Conservation (phyloP, 2,113 vertebrate genomes). For the Ariopsis seemanni region DNA sequence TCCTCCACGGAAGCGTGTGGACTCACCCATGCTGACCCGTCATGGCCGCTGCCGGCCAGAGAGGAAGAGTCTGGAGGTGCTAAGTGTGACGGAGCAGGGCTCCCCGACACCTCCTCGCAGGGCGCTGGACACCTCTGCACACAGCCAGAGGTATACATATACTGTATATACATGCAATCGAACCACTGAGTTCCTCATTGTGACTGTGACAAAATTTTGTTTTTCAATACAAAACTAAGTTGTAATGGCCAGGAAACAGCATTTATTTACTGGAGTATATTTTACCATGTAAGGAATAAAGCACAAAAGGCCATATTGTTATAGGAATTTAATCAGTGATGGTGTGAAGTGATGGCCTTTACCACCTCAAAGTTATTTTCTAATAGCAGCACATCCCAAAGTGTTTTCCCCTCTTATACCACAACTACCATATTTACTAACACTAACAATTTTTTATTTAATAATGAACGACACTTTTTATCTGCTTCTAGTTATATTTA, state of each 20-base stretch:
- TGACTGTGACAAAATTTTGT: not conserved
- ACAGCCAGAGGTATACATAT: slow-evolving; percentile 84
- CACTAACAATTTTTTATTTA: too few relatives aligned
- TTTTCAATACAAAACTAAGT: too few relatives aligned
- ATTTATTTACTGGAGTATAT: not conserved
- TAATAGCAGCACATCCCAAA: too few relatives aligned
- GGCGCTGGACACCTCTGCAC: slow-evolving; percentile 86
- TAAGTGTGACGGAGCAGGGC: slow-evolving; percentile 88
- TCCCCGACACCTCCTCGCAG: slow-evolving; percentile 86
- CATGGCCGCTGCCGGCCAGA: slow-evolving; percentile 87
- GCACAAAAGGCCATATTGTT: not conserved
- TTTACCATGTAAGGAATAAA: not conserved
- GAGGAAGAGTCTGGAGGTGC: slow-evolving; percentile 89
- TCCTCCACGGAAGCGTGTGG: slow-evolving; percentile 89
- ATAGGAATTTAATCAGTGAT: not conserved
- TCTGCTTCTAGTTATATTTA: not conserved
- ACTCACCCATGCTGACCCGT: slow-evolving; percentile 88
- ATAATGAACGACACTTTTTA: too few relatives aligned
- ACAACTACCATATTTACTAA: too few relatives aligned
- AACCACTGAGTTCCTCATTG: not conserved
- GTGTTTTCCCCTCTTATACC: too few relatives aligned
- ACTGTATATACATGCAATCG: not conserved
- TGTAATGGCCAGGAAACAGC: too few relatives aligned
- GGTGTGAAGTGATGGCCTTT: not conserved
- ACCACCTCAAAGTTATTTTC: too few relatives aligned